phyloP scores from a whole-genome alignment of 1,140 invertebrate species.

The Drosophila ambigua region DNA sequence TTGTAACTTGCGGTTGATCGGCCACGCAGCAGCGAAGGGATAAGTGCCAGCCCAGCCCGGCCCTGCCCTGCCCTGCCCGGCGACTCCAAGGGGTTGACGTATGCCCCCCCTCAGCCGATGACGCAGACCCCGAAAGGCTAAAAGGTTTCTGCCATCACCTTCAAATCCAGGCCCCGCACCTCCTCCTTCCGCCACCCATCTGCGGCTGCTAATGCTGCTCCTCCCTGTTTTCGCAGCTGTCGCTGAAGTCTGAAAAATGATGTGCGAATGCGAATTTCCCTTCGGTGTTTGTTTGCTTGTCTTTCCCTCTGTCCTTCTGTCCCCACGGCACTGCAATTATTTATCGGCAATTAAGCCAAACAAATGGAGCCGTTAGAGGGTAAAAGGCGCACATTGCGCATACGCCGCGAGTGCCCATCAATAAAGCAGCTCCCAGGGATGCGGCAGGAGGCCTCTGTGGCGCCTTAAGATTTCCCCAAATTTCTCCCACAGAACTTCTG shows the following conservation, averaged over 20 bases:
- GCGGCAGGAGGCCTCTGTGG: background rate
- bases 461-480: no score
- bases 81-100: constrained; percentile 47
- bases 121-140: constrained; percentile 40
- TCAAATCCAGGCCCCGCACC: constrained; percentile 34
- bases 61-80: no score
- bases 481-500: no score
- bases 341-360: constrained; percentile 75
- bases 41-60: constrained; percentile 40
- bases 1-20: constrained; percentile 82
- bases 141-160: constrained; percentile 62
- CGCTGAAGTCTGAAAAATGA: constrained; percentile 76
- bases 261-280: constrained; percentile 63
- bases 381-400: constrained; percentile 60
- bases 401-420: constrained; percentile 46
- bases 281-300: constrained; percentile 40
- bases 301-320: constrained; percentile 10
- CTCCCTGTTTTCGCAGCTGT: constrained; percentile 69
- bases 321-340: constrained; percentile 55
- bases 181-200: constrained; percentile 37
- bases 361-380: constrained; percentile 67
- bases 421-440: constrained; percentile 3
- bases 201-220: background rate
- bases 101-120: constrained; percentile 8
- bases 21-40: constrained; percentile 57